Percentiles rank a stretch among this genome's conserved stretches.
Conservation (phyloP, 2,888 invertebrate species). For the Hoplodrina ambigua region DNA sequence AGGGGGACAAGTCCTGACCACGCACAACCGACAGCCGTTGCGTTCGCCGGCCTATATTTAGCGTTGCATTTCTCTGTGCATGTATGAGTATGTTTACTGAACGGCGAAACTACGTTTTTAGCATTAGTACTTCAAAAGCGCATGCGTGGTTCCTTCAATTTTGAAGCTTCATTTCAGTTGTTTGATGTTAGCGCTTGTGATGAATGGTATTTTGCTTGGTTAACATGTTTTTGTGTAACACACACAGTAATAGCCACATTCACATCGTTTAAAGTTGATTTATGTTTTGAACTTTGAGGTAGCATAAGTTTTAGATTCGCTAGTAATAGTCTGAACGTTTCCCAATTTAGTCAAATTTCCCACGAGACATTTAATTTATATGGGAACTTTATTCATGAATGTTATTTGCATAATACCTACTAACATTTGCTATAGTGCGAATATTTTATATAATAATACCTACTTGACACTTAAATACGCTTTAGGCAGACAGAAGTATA, state of each 20-base stretch:
- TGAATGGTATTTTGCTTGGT: constrained; percentile 21
- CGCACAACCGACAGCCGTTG: constrained; percentile 82
- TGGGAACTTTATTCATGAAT: constrained; percentile 23
- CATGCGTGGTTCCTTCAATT: constrained; percentile 50
- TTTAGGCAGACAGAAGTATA: constrained; percentile 3
- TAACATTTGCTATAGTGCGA: background rate
- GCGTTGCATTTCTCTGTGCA: constrained; percentile 80
- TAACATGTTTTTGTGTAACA: constrained; percentile 21
- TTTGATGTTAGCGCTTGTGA: constrained; percentile 33
- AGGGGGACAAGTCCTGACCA: constrained; percentile 83
- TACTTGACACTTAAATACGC: background rate
- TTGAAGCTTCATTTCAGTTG: constrained; percentile 44
- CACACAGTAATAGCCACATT: background rate
- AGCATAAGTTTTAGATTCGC: background rate
- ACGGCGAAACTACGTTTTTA: constrained; percentile 59
- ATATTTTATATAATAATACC: background rate
- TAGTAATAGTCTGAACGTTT: constrained; percentile 11
- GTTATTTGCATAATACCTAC: constrained; percentile 31
- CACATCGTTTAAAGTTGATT: background rate
- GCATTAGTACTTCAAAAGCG: constrained; percentile 54
- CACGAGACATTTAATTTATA: constrained; percentile 7
- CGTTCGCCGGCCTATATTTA: constrained; percentile 85
- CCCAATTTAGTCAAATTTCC: constrained; percentile 33
- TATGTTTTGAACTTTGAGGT: background rate
- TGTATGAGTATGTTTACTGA: constrained; percentile 64